Conservation (phyloP, 2,888 invertebrate genomes). For the Orthonevra nobilis region DNA sequence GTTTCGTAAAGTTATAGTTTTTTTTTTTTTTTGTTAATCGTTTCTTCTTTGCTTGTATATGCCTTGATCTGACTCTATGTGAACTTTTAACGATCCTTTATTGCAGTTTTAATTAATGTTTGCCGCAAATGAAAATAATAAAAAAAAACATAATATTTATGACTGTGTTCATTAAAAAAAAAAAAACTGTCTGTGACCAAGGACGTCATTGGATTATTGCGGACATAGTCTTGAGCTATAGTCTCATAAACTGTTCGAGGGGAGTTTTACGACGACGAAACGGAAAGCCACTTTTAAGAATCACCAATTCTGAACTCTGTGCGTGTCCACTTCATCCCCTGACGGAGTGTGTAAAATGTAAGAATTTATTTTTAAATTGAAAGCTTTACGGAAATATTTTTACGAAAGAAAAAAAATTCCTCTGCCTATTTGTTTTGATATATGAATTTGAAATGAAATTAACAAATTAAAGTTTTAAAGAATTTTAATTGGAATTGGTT, state of each 20-base stretch:
- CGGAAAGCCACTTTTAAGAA: constrained; percentile 25
- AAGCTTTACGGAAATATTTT: neutral
- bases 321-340: too few relatives aligned
- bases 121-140: constrained; percentile 16
- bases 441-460: too few relatives aligned
- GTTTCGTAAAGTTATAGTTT: too few relatives aligned
- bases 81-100: constrained; percentile 38
- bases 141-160: neutral
- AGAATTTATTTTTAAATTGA: constrained; percentile 26
- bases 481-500: neutral
- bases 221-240: constrained; percentile 30
- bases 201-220: constrained; percentile 32
- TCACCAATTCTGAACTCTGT: constrained; percentile 8
- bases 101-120: constrained; percentile 46
- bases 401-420: too few relatives aligned
- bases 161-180: constrained; percentile 3
- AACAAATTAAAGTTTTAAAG: neutral
- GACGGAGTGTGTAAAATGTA: constrained; percentile 16
- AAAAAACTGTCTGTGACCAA: constrained; percentile 31
- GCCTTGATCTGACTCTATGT: too few relatives aligned
- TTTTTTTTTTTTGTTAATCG: neutral
- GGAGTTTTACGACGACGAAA: constrained; percentile 22
- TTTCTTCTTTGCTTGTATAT: too few relatives aligned
- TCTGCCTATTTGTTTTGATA: neutral
- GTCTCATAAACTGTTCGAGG: constrained; percentile 30